These are phyloP conservation scores for Ptilodon capucinus DNA, from an alignment of 2,888 invertebrate species.

Conservation along the genomic window DNA sequence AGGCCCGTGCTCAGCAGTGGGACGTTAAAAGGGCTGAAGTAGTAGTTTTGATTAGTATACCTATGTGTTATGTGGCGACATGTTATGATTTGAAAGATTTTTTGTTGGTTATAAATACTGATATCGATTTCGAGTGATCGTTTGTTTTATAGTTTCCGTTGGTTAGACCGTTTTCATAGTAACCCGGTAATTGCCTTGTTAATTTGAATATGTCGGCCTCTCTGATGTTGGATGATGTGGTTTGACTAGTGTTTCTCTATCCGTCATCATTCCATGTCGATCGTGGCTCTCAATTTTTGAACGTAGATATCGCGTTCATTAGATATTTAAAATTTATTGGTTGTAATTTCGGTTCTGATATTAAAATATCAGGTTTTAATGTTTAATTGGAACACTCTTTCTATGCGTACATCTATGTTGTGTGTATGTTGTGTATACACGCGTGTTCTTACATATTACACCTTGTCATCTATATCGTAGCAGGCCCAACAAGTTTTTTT, in stretches of 20 bases:
- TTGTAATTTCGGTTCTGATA: slow-evolving; percentile 43
- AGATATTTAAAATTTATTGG: slow-evolving; percentile 66
- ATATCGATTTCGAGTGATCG: slow-evolving; percentile 35
- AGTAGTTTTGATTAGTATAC: too few relatives aligned
- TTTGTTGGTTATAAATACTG: neutral
- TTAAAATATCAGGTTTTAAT: slow-evolving; percentile 46
- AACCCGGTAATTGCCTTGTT: slow-evolving; percentile 76
- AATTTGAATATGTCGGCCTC: slow-evolving; percentile 66
- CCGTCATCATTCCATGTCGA: slow-evolving; percentile 57
- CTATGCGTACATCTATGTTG: slow-evolving; percentile 16
- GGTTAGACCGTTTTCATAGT: slow-evolving; percentile 59
- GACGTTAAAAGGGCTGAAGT: neutral
- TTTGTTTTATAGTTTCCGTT: slow-evolving; percentile 55
- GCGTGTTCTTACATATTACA: slow-evolving; percentile 18
- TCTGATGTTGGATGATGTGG: slow-evolving; percentile 67
- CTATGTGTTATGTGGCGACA: too few relatives aligned
- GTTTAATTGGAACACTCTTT: slow-evolving; percentile 54
- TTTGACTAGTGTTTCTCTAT: slow-evolving; percentile 64
- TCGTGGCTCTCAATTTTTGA: slow-evolving; percentile 53
- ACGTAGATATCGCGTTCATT: slow-evolving; percentile 64
- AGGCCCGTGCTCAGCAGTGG: too few relatives aligned
- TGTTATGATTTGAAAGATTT: neutral
- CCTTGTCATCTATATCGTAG: slow-evolving; percentile 10
- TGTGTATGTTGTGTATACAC: slow-evolving; percentile 7
- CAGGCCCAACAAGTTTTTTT: slow-evolving; percentile 6